Conservation (phyloP, 2,888 invertebrate genomes). For the Tetragonula carbonaria region DNA sequence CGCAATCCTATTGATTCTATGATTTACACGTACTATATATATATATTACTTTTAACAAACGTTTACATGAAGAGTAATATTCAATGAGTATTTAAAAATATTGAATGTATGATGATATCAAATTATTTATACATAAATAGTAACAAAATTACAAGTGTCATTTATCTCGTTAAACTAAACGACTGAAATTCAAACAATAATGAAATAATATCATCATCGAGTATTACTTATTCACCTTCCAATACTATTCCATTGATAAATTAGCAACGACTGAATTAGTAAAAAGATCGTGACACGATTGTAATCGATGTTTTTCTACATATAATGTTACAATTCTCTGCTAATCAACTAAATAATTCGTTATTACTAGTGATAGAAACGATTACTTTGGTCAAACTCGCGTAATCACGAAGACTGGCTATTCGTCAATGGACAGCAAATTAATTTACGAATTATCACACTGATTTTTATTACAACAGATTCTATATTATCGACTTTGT, state of each 20-base stretch:
- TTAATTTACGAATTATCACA: constrained; percentile 3
- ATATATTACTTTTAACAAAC: background rate
- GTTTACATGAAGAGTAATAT: background rate
- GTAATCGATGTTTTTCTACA: no score
- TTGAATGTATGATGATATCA: no score
- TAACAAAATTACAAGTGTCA: background rate
- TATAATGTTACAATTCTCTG: background rate
- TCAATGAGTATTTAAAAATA: no score
- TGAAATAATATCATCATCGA: no score
- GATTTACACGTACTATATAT: background rate
- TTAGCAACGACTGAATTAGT: background rate
- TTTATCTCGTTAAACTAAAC: no score
- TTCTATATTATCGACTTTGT: no score
- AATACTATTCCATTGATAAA: background rate
- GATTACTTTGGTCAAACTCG: background rate
- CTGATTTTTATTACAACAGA: background rate
- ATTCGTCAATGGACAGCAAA: background rate
- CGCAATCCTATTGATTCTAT: background rate
- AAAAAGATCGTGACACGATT: background rate
- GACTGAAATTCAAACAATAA: background rate
- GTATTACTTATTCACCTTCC: background rate
- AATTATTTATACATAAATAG: no score
- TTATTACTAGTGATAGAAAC: background rate
- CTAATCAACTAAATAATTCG: background rate
- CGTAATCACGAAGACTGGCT: background rate